Evolutionary conservation across 2,113 vertebrate species (phyloP).

Genomic region (Tichodroma muraria): DNA sequence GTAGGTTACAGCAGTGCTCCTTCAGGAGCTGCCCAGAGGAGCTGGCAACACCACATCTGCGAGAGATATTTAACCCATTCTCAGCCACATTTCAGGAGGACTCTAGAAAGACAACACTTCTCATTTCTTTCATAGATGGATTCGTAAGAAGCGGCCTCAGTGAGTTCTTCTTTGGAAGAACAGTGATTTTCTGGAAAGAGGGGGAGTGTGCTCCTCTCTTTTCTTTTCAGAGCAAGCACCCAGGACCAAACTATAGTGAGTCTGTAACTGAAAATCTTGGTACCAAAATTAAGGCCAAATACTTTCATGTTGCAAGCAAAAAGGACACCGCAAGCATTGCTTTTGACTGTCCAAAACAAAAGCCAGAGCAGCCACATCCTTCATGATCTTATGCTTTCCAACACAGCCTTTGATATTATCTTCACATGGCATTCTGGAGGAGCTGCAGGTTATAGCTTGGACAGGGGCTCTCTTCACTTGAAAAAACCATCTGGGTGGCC

Average conservation of each 20-base stretch:
- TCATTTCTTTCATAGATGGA: background rate
- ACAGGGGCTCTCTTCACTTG: background rate
- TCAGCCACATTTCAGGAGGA: background rate
- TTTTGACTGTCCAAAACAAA: background rate
- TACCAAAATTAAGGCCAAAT: background rate
- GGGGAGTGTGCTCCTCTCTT: background rate
- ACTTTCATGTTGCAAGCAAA: background rate
- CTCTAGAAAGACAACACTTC: background rate
- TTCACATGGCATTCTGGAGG: background rate
- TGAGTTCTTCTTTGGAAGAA: background rate
- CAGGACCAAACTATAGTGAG: background rate
- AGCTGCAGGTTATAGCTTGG: background rate
- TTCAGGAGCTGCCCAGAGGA: background rate
- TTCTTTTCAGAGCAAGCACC: background rate
- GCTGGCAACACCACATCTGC: fast-evolving
- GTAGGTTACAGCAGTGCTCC: background rate
- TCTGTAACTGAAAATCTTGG: background rate
- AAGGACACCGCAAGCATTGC: background rate
- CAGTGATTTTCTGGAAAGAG: background rate
- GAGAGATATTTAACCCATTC: background rate
- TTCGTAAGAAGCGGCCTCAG: background rate
- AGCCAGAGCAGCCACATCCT: background rate
- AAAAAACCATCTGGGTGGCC: background rate
- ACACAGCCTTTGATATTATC: background rate
- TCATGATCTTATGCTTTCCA: background rate